Evolutionary conservation across 1,140 invertebrate genomes (phyloP), one percentile per base, ranked within the genome.

Genomic region (Luehdorfia chinensis): DNA sequence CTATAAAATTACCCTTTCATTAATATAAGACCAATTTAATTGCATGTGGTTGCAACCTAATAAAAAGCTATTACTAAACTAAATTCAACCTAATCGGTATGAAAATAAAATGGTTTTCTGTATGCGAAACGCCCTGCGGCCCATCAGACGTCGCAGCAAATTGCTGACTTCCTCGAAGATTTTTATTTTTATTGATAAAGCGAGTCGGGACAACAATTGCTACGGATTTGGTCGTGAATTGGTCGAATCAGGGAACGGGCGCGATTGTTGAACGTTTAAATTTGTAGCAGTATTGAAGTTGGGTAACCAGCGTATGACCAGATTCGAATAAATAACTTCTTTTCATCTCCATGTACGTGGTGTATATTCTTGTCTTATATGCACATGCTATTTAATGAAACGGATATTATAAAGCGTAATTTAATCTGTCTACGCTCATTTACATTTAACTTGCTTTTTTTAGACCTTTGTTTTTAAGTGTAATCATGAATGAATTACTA

Each of bases 131-230:
- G 36, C 12, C 13, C 27, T n/a, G 15, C 47, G 49, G 47, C 36
- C 50, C 57, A 54, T 57, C 55, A 51, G 64, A 63, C 52, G 48
- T 55, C 53, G 55, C 53, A 36, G 60, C 66, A 78, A 80, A 80
- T 77, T 80, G 76, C 65, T 63, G 32, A 77, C 79, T 78, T 80
- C 79, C 79, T 84, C 59, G 65, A 55, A 54, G 67, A 72, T 75
- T 80, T 84, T 80, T 76, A 78, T 76, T 78, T 83, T 80, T 75
- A 80, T 84, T 80, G 76, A 78, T 72, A 83, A 76, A 68, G 59
- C 66, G 66, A 65, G 57, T 59, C 54, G 60, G 54, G 21, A 54
- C 67, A 57, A 72, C 71, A 81, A 81, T 81, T 79, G 77, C 60
- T 72, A 62, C 62, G 67, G 75, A 79, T 79, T 77, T 77, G 60